Evolutionary conservation across 2,113 vertebrate species (phyloP), one percentile per base, ranked within the genome.

Genomic region (Rhadina sibilatrix): DNA sequence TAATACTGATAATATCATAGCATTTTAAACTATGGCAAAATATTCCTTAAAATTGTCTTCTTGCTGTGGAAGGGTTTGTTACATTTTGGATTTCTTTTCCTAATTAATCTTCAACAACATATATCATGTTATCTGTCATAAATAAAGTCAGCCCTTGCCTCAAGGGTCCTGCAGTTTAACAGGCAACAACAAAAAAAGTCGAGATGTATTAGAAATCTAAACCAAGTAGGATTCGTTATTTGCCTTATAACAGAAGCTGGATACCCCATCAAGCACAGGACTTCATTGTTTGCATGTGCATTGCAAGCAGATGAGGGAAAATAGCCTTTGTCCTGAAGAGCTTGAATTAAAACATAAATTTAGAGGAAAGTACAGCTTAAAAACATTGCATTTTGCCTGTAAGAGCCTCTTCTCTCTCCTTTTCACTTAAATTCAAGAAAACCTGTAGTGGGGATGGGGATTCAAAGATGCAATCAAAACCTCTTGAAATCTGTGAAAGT

Each of bases 1-100:
- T 96, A 88, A 93, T 96, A 54, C 85, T 89, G 83, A 56, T 93
- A 92, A 94, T 68, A 60, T 64, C 44, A 63, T 31, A 75, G 60
- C 37, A 42, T 74, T 94, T 86, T 65, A 81, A 96, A 90, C 52
- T 78, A 31, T 17, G 5, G 49, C 33, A 87, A 83, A 94, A 56
- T 88, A 71, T 93, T 52, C 56, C 68, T 42, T 75, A 83, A 68
- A 93, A 54, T 86, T 71, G 2, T 59, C 64, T 89, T 31, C n/a
- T 88, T 89, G 44, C 24, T 75, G 18, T 13, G 4, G 27, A 61
- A 11, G 3, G 2, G 1, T 78, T 91, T 79, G 27, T 30, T 65
- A 44, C 15, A 42, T 61, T 94, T 85, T 81, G 30, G 24, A 4
- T 70, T 81, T 78, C 52, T 83, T 93, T 89, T 86, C 35, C 61